Base-by-base conservation (phyloP, 2,113 vertebrate genomes). In the Mastomys coucha region DNA sequence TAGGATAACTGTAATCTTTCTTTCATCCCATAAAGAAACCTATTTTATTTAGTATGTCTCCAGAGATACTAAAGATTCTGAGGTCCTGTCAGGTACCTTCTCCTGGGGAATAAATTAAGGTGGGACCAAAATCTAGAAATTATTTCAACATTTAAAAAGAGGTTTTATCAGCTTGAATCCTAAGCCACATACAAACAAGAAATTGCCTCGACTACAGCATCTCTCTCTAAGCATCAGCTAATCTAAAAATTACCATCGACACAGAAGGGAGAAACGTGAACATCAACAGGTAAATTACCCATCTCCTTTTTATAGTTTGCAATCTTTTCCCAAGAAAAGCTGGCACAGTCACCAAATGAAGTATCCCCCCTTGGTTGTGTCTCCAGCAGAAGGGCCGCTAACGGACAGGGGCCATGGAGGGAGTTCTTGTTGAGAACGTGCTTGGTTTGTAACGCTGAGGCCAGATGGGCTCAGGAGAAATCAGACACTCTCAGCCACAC, bases 51-150 rank as follows among this genome's bases (percentile, higher is more conserved):
- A 85, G 56, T 67, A 9, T 72, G 70, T 92, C 24, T 85, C 42
- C 36, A 92, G 88, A 94, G 86, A n/a, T 96, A n/a, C 77, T 80
- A 22, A 39, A 70, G 86, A 81, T 85, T 96, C 90, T 91, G 42
- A 94, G 49, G 81, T 51, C 4, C 42, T 88, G 8, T 90, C 42
- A 92, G 56, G 39, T 53, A 58, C 28, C 69, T 95, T 96, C 20
- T 89, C 45, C 70, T 14, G 39, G 93, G 39, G 69, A 51, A 70
- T 58, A 26, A 95, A 85, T 7, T 56, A 49, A 95, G 11, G 65
- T 76, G 58, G 42, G 58, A 69, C 17, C 7, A 93, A 93, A 14
- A 58, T 17, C 31, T 93, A 36, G 56, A 51, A 72, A 85, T 7
- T 19, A 12, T 88, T 88, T 70, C 51, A 51, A 88, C 33, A 89